Base-by-base conservation (phyloP, 2,113 vertebrate species). In the Malurus cyaneus region DNA sequence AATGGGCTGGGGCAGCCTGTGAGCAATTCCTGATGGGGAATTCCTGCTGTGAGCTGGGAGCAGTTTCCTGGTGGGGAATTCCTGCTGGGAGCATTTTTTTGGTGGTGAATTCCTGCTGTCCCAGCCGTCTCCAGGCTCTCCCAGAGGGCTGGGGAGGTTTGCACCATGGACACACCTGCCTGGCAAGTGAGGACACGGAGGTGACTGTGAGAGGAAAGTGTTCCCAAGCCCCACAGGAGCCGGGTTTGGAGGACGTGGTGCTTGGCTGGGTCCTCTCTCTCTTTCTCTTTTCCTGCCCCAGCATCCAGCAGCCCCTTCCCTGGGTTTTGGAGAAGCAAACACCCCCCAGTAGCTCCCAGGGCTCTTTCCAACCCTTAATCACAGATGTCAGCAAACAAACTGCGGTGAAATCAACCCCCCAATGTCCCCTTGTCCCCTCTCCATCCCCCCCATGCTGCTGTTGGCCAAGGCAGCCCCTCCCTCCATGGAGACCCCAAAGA, bases 1-100 rank as follows among this genome's bases (percentile, higher is more conserved):
- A 73, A 80, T 56, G 86, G 87, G 93, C 83, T 87, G 85, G 67
- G 80, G 87, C 91, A 74, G 52, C n/a, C 85, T 77, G 76, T 59
- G 47, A 94, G 83, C 64, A 1, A 93, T 86, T 71, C 11, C 87
- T 96, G 80, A 46, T 80, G 77, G 76, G 62, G 66, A 79, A 79
- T 69, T 62, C 36, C 53, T 91, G 74, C 66, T 80, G 83, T 87
- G 39, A 39, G 39, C 11, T 39, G 39, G 39, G 39, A 10, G 39
- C 39, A 39, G 11, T 39, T 36, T 36, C 36, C 36, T 36, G 80
- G 42, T 80, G 77, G 76, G 59, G 66, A 79, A 79, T 69, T 39
- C 39, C 39, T 39, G 39, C 39, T 39, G 39, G 39, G 39, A 39
- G 39, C 39, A 39, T 39, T 39, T 39, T 39, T 39, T 39, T 39